Evolutionary conservation across 2,888 invertebrate species (phyloP), one percentile per base, ranked within the genome.

Genomic region (Campoplex nolae): DNA sequence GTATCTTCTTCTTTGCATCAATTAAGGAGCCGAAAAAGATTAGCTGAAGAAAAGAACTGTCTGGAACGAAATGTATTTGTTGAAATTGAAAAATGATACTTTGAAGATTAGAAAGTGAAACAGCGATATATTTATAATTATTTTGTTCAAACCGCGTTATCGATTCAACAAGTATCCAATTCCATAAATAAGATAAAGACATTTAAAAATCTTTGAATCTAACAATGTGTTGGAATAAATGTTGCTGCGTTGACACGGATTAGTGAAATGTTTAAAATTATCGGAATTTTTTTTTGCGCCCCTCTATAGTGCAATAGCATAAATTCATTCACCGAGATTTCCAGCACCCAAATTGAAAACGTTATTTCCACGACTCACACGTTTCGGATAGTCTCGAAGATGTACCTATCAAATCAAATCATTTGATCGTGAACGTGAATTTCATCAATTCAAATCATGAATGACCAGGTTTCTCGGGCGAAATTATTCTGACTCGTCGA

Each of bases 381-480:
- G 45, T 56, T 42, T 54, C 56, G 70, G 28, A 42, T 42, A 58
- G 58, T 78, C 54, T 38, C 7, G 54, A 68, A 78, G 54, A 42
- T 18, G 23, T 23, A 8, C 18, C 23, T 79, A 38, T 56, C 9
- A 11, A 54, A 48, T 11, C 42, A 42, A 45, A 58, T 32, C 28
- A 79, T 23, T 84, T 74, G 56, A 78, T 51, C 67, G n/a, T 45
- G 38, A 18, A 54, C 32, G 56, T 16, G 23, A 78, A 78, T 56
- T 68, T 16, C 51, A 51, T 18, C 18, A 51, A 16, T 16, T 51
- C 51, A 18, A 51, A 51, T 16, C 51, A 51, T 3, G 45, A 2
- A 45, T 45, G 13, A 45, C 45, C 11, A 45, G 45, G 2, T 13
- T 45, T 45, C 13, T 45, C 45, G 45, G 11, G 13, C 11, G 13